Conservation (phyloP, 2,888 invertebrate genomes). For the Cheilosia pagana region DNA sequence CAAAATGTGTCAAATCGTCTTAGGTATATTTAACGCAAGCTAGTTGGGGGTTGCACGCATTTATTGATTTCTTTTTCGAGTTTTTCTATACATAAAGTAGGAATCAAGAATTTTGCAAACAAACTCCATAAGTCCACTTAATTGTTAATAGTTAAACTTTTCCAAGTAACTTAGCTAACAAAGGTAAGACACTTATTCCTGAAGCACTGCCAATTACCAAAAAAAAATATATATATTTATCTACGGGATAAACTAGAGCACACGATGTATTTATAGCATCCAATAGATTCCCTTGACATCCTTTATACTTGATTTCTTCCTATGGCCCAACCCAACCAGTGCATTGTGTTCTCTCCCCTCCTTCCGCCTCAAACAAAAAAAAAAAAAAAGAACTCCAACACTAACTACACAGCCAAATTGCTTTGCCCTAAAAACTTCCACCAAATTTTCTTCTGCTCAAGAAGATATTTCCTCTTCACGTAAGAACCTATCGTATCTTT, state of each 20-base stretch:
- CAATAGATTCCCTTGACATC: constrained; percentile 71
- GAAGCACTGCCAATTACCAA: constrained; percentile 66
- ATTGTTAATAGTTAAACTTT: not conserved
- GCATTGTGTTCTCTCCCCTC: constrained; percentile 1
- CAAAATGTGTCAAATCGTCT: no score
- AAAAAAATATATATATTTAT: constrained; percentile 43
- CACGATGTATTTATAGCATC: constrained; percentile 53
- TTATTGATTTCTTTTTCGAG: no score
- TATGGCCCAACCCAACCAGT: not conserved
- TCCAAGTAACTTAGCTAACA: not conserved
- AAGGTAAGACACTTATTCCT: constrained; percentile 45
- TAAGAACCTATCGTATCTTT: constrained; percentile 54
- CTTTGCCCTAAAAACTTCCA: constrained; percentile 65
- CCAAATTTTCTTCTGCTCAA: constrained; percentile 36
- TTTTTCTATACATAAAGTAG: no score
- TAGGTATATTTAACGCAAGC: no score
- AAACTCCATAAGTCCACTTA: not conserved
- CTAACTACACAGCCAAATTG: constrained; percentile 65
- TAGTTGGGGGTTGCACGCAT: no score
- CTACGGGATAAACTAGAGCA: constrained; percentile 61
- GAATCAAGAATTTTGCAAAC: not conserved
- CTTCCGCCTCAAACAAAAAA: constrained; percentile 33
- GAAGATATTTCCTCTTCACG: constrained; percentile 55
- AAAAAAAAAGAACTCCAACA: constrained; percentile 19
- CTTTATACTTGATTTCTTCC: constrained; percentile 44